Evolutionary conservation across 2,113 vertebrate genomes (phyloP).

Genomic region (Triplophysa siluroides): DNA sequence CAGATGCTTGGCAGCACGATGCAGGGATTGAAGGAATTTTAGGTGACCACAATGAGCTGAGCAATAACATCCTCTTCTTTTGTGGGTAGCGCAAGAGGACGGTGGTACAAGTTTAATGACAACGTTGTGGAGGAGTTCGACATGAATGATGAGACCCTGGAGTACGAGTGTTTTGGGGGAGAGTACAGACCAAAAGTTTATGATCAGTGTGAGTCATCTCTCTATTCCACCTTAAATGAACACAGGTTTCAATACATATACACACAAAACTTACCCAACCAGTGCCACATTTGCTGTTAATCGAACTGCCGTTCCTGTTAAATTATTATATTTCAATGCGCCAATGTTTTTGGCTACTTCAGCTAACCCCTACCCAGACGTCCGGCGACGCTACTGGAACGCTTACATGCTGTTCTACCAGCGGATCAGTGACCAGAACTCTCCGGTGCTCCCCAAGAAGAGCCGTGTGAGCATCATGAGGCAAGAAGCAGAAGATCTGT

Average conservation of each 20-base stretch:
- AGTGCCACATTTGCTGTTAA: too few species aligned
- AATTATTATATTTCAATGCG: neutral
- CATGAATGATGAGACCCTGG: conserved; percentile 92
- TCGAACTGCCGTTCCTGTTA: neutral
- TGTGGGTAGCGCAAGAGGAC: conserved; percentile 88
- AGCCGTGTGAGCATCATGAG: conserved; percentile 95
- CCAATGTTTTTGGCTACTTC: conserved; percentile 7
- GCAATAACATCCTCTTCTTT: neutral
- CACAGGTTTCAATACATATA: neutral
- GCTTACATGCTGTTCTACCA: conserved; percentile 99
- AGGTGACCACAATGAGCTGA: conserved; percentile 31
- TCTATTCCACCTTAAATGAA: too few species aligned
- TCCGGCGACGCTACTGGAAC: conserved; percentile 96
- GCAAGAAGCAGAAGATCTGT: conserved; percentile 95
- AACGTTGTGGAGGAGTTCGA: conserved; percentile 97
- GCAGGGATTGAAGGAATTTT: conserved; percentile 51
- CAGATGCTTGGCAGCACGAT: conserved; percentile 65
- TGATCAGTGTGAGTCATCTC: conserved; percentile 87
- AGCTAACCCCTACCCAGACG: conserved; percentile 96
- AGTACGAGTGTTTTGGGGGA: conserved; percentile 98
- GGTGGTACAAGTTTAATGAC: conserved; percentile 99
- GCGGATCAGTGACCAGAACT: conserved; percentile 94
- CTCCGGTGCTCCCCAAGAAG: conserved; percentile 94
- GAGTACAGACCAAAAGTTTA: conserved; percentile 98
- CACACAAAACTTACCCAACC: neutral